phyloP scores from a whole-genome alignment of 2,797 vertebrate species.

The Anas flavirostris region DNA sequence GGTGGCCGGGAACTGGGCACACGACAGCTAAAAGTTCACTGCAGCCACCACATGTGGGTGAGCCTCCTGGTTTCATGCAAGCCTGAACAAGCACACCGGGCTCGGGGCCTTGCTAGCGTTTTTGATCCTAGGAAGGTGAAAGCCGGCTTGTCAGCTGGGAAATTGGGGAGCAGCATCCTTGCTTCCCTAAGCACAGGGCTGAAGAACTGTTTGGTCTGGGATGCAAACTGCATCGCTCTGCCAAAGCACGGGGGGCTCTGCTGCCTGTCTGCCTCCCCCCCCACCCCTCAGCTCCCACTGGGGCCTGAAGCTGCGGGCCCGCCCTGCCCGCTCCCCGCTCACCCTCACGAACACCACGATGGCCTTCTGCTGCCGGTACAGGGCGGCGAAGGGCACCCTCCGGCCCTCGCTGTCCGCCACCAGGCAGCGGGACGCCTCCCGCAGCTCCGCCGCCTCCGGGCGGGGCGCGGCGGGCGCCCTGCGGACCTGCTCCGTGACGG shows the following conservation, averaged over 20 bases:
- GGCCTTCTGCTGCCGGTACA: constrained; percentile 84
- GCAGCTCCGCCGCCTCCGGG: constrained; percentile 43
- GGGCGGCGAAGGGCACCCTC: constrained; percentile 76
- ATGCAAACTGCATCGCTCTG: not conserved
- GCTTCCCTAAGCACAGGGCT: not conserved
- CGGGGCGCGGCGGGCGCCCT: not conserved
- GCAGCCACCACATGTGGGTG: not conserved
- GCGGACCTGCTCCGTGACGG: constrained; percentile 83
- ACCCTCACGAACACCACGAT: constrained; percentile 92
- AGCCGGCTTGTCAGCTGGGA: not conserved
- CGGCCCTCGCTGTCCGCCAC: constrained; percentile 82
- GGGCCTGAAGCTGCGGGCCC: too few species aligned
- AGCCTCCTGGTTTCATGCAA: not conserved
- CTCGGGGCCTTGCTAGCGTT: not conserved
- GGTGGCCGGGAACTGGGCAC: not conserved
- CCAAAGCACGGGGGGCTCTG: rapidly evolving
- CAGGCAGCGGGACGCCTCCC: constrained; percentile 76
- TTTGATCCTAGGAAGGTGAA: not conserved
- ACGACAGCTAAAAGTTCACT: not conserved
- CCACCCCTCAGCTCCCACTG: too few species aligned
- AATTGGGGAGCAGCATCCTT: not conserved
- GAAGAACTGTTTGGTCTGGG: not conserved
- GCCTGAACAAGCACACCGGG: not conserved
- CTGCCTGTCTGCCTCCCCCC: rapidly evolving
- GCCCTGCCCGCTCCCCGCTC: constrained; percentile 46